Percentiles rank a stretch among this genome's conserved stretches.
phyloP scores from a whole-genome alignment of 1,140 invertebrate species.

The Mercenaria mercenaria region DNA sequence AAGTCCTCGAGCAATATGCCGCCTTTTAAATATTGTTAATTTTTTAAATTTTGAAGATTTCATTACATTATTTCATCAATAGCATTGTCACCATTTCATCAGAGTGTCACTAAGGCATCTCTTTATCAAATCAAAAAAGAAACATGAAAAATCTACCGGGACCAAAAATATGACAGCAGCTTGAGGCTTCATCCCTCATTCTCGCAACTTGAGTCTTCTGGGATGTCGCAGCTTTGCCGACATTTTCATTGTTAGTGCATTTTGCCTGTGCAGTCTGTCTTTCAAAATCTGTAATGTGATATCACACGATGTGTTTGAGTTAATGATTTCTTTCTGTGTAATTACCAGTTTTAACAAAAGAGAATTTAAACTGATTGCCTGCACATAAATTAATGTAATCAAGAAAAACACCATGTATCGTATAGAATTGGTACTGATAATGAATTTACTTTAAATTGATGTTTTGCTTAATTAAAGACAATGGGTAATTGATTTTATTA shows the following conservation, averaged over 20 bases:
- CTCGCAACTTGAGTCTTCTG: constrained; percentile 2
- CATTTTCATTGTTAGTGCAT: constrained; percentile 40
- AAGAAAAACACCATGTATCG: constrained; percentile 10
- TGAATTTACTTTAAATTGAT: constrained; percentile 6
- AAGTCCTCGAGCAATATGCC: not conserved
- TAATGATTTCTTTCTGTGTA: constrained; percentile 10
- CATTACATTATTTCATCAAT: constrained; percentile 14
- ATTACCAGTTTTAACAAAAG: constrained; percentile 34
- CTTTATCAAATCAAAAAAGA: constrained; percentile 29
- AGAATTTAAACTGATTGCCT: constrained; percentile 13
- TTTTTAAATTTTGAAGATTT: not conserved
- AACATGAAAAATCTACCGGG: constrained; percentile 26
- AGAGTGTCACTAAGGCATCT: constrained; percentile 13
- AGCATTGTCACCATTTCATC: not conserved
- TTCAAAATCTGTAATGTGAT: constrained; percentile 40
- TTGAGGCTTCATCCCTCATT: constrained; percentile 39
- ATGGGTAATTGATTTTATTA: not conserved
- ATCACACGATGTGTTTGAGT: constrained; percentile 25
- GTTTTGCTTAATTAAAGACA: not conserved
- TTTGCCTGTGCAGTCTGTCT: constrained; percentile 8
- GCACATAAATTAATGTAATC: constrained; percentile 19
- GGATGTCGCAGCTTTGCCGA: not conserved
- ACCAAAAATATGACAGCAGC: constrained; percentile 34
- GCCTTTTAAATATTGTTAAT: constrained; percentile 1
- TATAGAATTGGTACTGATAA: not conserved